Base-by-base conservation (phyloP, 2,797 vertebrate genomes). In the Salarias fasciatus region DNA sequence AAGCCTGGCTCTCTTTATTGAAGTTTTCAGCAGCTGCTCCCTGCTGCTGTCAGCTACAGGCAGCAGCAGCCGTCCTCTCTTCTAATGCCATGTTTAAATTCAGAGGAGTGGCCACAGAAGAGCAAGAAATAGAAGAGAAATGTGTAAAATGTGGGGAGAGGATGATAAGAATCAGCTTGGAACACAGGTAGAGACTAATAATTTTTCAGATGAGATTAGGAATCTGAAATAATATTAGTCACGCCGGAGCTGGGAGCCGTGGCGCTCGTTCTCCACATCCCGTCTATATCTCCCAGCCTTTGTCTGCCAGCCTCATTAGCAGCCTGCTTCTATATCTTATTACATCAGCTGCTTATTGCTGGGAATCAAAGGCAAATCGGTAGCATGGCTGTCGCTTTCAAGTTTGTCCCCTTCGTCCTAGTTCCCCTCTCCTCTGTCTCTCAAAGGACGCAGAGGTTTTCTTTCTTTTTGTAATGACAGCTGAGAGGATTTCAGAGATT, bases 401-500 rank as follows among this genome's bases (percentile, higher is more conserved):
- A 84, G 82, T 80, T 70, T 76, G 72, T 80, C 82, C 67, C 69
- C 73, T 79, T 80, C 33, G 54, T 63, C 75, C 72, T 61, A 65
- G 54, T 50, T 67, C 67, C 33, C 30, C 46, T 35, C 24, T 30
- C 45, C 29, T 12, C 38, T 48, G 33, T 67, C 64, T 75, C 76
- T 70, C 38, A 59, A 75, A 71, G 63, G 63, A 80, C 47, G 67
- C 63, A 10, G 41, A 64, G 59, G 53, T 75, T 65, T 35, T 9
- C 33, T 35, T 35, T 35, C 36, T 38, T 10, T 11, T 77, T 83
- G 80, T 78, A 73, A 81, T 86, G 82, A 83, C 72, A 80, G 75
- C 67, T 81, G 59, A 86, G 71, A 64, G 79, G 75, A 83, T 89
- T 87, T 63, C 65, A 77, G 66, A 85, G 82, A 82, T 86, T 86